Evolutionary conservation across 2,888 invertebrate species (phyloP), one percentile per base, ranked within the genome.

Genomic region (Phorcus lineatus): DNA sequence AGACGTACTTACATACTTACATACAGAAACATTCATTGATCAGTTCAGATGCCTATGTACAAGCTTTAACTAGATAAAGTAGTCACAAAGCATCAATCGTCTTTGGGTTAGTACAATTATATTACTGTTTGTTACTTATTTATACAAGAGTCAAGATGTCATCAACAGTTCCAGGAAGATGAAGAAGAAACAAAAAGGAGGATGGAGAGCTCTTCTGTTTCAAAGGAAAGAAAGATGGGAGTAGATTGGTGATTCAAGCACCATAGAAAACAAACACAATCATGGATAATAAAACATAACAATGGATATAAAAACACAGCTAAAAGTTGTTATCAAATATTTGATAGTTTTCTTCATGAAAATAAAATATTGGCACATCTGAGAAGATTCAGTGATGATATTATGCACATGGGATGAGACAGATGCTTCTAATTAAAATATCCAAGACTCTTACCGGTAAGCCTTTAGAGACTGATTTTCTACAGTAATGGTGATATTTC

Each of bases 321-420:
- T 28, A 24, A 28, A 62, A 62, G 28, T 24, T n/a, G 13, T 9
- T 24, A 62, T 17, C 28, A 24, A 62, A 24, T 28, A 28, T 28
- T 28, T 28, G 24, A 62, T 62, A 28, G 62, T 28, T 16, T 28
- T 24, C 28, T 62, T 62, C 24, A 62, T 28, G 24, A 62, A 22
- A 24, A 62, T 62, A 62, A 62, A 62, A 62, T 24, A 62, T 62
- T 62, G 62, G 62, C 62, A 62, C 62, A 62, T 62, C 62, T 24
- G 62, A 62, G 62, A 62, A 62, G 28, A 28, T 16, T 28, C 24
- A 13, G 19, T 28, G 24, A 28, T 28, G 24, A 62, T 62, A 62
- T 62, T 62, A 62, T 62, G 62, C 62, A 62, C 24, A 62, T 62
- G 62, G 28, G 28, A 24, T 57, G 57, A 57, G 22, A 57, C 19